A percentile compares a stretch with the other conserved stretches of the same genome.
Evolutionary conservation across 2,113 vertebrate genomes (phyloP).

Genomic region (Apistogramma diplotaenia): DNA sequence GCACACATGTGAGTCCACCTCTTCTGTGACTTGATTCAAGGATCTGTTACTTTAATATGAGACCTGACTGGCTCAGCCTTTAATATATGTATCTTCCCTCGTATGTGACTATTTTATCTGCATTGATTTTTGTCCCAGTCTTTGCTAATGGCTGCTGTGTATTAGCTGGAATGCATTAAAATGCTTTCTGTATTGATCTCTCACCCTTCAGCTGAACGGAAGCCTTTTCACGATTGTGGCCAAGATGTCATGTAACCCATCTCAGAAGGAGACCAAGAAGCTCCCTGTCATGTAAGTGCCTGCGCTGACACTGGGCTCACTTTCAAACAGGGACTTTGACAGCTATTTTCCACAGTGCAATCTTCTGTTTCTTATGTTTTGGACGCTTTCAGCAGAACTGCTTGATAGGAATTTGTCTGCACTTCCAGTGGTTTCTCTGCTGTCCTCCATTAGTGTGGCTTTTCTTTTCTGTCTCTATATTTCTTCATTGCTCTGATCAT

Average conservation of each 20-base stretch:
- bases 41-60: background rate
- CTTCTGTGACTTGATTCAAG: background rate
- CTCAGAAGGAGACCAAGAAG: constrained; percentile 96
- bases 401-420: background rate
- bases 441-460: background rate
- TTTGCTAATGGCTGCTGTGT: background rate
- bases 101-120: background rate
- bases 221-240: constrained; percentile 92
- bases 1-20: background rate
- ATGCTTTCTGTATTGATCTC: background rate
- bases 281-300: constrained; percentile 91
- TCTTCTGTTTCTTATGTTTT: background rate
- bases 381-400: background rate
- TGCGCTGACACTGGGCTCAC: background rate
- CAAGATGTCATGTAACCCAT: constrained; percentile 88
- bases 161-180: background rate
- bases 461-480: background rate
- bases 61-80: background rate
- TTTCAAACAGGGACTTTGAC: background rate
- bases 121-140: constrained; percentile 15
- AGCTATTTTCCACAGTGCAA: background rate
- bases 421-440: background rate
- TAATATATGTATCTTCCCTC: background rate
- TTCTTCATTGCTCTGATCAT: background rate
- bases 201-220: constrained; percentile 85